Conservation (phyloP, 2,113 vertebrate genomes). For the Pterocles gutturalis region DNA sequence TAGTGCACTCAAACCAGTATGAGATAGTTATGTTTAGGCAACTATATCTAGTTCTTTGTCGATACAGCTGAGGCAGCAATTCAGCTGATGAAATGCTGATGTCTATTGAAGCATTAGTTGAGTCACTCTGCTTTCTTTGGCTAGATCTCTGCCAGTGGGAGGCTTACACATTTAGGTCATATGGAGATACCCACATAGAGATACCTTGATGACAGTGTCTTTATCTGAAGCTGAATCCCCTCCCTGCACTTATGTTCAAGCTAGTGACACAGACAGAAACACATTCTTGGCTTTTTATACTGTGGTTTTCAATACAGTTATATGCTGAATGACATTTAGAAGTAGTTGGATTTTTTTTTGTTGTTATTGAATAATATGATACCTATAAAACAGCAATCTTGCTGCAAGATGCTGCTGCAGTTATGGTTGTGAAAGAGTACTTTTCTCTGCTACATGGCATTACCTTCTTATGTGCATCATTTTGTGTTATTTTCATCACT, state of each 20-base stretch:
- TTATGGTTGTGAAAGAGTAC: neutral
- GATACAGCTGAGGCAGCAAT: neutral
- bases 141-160: rapidly evolving
- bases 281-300: neutral
- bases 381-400: neutral
- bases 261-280: neutral
- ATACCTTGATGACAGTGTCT: neutral
- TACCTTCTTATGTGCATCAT: neutral
- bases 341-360: neutral
- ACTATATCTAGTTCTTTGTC: neutral
- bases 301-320: neutral
- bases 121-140: neutral
- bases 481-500: neutral
- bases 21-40: neutral
- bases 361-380: neutral
- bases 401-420: neutral
- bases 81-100: neutral
- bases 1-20: neutral
- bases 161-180: neutral
- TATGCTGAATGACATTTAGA: neutral
- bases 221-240: neutral
- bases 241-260: neutral
- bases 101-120: neutral
- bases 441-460: neutral
- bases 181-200: neutral